phyloP scores from a whole-genome alignment of 2,113 vertebrate genomes.

The Gasterosteus aculeatus region DNA sequence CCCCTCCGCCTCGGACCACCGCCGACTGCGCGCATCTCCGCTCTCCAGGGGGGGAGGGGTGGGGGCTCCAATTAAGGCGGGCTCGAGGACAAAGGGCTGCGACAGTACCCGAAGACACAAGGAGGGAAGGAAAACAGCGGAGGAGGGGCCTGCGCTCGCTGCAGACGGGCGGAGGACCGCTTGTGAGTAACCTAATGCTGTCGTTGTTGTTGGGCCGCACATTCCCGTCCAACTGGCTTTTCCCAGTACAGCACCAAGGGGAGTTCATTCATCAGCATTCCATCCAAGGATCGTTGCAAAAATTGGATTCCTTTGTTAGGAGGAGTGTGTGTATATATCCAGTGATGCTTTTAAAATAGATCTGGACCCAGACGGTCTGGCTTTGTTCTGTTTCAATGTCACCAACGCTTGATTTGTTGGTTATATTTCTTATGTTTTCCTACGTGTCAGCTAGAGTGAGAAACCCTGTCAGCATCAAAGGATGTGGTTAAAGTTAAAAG shows the following conservation, averaged over 20 bases:
- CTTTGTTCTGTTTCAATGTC: conserved; percentile 19
- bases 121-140: conserved; percentile 37
- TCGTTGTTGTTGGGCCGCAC: conserved; percentile 18
- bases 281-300: conserved; percentile 1
- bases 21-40: conserved; percentile 23
- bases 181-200: conserved; percentile 77
- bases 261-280: conserved; percentile 18
- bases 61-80: conserved; percentile 31
- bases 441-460: conserved; percentile 33
- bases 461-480: conserved; percentile 29
- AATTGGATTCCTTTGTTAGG: conserved; percentile 25
- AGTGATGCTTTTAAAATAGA: conserved; percentile 32
- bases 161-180: conserved; percentile 45
- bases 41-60: conserved; percentile 12
- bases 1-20: conserved; percentile 41
- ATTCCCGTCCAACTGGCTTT: not conserved
- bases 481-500: conserved; percentile 12
- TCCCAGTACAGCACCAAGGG: not conserved
- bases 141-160: conserved; percentile 44
- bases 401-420: not conserved
- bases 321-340: conserved; percentile 19
- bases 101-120: conserved; percentile 37
- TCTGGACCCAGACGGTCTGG: conserved; percentile 30
- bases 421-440: not conserved
- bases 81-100: conserved; percentile 50